Evolutionary conservation across 2,797 vertebrate genomes (phyloP), one percentile per base, ranked within the genome.

Genomic region (Enteromius fasciolatus): DNA sequence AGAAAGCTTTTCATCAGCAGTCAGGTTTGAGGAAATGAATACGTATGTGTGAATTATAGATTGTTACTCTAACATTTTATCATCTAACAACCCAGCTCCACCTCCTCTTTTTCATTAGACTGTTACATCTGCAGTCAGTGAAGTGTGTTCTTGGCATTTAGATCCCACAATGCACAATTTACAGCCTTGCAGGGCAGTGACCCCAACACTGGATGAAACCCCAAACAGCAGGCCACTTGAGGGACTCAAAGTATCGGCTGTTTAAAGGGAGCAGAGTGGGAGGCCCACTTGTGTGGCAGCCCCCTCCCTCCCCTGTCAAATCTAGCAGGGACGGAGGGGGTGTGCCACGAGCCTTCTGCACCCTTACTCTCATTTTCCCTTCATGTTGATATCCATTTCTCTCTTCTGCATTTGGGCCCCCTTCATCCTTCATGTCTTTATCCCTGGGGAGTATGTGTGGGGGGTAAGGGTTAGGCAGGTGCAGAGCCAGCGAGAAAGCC

Each of bases 401-500:
- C 25, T 57, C 25, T 31, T 64, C 25, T 64, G 59, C 18, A 77
- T 46, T 48, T 46, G 76, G 39, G 59, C 59, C 59, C 54, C 59
- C 39, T 64, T 46, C 75, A 76, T 63, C 75, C 75, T 33, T 77
- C 59, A 48, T 46, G 41, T 41, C 36, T 48, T 57, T 57, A 31
- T 76, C 81, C 69, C 41, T 36, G 59, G 78, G 23, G 80, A 84
- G 66, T 88, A 86, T 83, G 86, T 83, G 72, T 68, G 2, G 44
- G 84, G 90, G 89, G 85, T 88, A 84, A 87, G 83, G 87, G 87
- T 85, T 80, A 74, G 90, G 94, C 95, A 96, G 94, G 93, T 94
- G 93, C 93, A 91, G 81, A 48, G 48, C 82, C 80, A 86, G 85
- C 41, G 70, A 77, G 82, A 87, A 44, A 85, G 86, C 82, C 67